Evolutionary conservation across 35 echinoderm and acorn worm genomes (phyloP), one percentile per base, ranked within the genome.

Genomic region (Holothuria glaberrima): DNA sequence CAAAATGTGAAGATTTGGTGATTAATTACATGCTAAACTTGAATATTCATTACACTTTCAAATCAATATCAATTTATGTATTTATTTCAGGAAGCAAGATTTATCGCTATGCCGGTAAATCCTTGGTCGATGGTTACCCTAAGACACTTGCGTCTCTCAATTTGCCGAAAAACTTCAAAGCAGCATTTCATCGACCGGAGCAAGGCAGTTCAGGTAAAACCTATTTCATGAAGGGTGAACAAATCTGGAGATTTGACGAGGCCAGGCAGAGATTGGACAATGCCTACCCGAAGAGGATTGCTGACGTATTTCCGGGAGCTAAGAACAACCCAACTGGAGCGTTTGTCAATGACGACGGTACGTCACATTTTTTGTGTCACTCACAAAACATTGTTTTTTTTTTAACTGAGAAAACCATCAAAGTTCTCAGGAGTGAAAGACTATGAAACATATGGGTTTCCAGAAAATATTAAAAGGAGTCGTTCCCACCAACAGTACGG

Each of bases 231-330:
- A 86, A 86, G 30, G 83, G 83, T 38, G 35, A 68, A 4, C 18
- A 86, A 59, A 16, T 86, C 14, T 86, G 83, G 83, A 57, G 83
- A 18, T 86, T 64, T 44, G 83, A 86, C 48, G 83, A 86, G 61
- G 25, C 59, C 30, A 86, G 45, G 45, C 54, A 86, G 59, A 66
- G 33, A 0, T 14, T 68, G 28, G 83, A 86, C 36, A 86, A 66
- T 61, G 83, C 26, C 22, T 86, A 86, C 30, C 83, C 83, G 20
- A 86, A 86, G 62, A 30, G 26, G 20, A 30, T 67, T 30, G 35
- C 6, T 54, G 62, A 25, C 12, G 83, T 86, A 20, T 86, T 86
- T 33, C 58, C 59, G 20, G 83, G 83, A 26, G 25, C 63, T 35
- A 68, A 45, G n/a, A 86, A 31, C 27, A 45, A 86, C 59, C 83